Conservation (phyloP, 2,113 vertebrate species). For the Serranochromis macrocephalus region DNA sequence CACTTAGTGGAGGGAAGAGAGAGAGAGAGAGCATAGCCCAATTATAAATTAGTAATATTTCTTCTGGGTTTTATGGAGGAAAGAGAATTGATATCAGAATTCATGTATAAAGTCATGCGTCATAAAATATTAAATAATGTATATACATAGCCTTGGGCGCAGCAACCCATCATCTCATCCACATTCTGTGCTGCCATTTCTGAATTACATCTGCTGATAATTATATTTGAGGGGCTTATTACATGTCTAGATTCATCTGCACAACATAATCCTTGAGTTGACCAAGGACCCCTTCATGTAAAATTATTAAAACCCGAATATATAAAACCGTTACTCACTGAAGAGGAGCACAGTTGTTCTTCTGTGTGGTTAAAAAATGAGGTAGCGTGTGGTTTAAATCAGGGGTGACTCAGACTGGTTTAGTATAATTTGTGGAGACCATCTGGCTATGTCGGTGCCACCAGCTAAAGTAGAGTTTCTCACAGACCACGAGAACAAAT, state of each 20-base stretch:
- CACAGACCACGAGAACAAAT: neutral
- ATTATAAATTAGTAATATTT: slow-evolving; percentile 23
- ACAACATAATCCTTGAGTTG: neutral
- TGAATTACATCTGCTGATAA: slow-evolving; percentile 36
- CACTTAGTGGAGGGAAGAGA: neutral
- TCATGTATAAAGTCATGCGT: slow-evolving; percentile 33
- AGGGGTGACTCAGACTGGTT: neutral
- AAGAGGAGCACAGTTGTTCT: neutral
- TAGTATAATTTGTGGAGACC: neutral
- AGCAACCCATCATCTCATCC: slow-evolving; percentile 15
- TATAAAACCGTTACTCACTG: neutral
- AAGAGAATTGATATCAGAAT: slow-evolving; percentile 26
- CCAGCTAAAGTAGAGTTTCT: slow-evolving; percentile 1
- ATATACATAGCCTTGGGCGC: slow-evolving; percentile 31
- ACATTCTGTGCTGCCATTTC: neutral
- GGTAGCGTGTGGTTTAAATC: slow-evolving; percentile 9
- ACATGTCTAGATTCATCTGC: neutral
- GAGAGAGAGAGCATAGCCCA: neutral
- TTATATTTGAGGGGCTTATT: slow-evolving; percentile 29
- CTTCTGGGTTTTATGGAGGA: neutral
- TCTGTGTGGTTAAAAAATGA: neutral
- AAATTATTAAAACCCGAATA: neutral
- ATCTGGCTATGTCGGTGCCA: neutral
- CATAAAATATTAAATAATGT: slow-evolving; percentile 40
- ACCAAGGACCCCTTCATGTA: neutral